Evolutionary conservation across 2,888 invertebrate genomes (phyloP), one percentile per base, ranked within the genome.

Genomic region (Sabellastarte sp.): DNA sequence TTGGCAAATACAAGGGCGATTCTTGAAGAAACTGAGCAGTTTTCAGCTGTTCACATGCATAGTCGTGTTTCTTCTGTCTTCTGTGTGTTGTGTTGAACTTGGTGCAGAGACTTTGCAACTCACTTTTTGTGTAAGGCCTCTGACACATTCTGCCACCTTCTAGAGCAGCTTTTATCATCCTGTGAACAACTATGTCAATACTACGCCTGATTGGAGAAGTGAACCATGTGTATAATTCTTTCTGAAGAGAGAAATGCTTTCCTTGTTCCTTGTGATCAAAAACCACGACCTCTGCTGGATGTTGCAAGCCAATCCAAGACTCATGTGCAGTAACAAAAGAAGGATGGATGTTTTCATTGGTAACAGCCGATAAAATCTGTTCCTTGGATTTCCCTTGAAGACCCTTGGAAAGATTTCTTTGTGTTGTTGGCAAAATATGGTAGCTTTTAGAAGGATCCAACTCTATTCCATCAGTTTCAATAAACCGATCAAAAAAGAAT

Each of bases 131-230:
- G 64, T 78, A 80, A 0, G 77, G 77, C 1, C 51, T 15, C 10
- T 41, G 10, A n/a, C n/a, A n/a, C 10, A 41, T 41, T 10, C 20
- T 41, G 10, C 20, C 41, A 15, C 41, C 41, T 10, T 41, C 10
- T 41, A 67, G 57, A 4, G 67, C 64, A 59, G 78, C 75, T 24
- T 67, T 56, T 1, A 80, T 64, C 33, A 81, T 55, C 30, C 79
- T 70, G 59, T 79, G 80, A 32, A 75, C 74, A 3, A 78, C 73
- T 29, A 80, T 65, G 62, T 80, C 79, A 29, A 78, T 73, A 64
- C 74, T 80, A 31, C 76, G 63, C n/a, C 69, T 65, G n/a, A 78
- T 66, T 4, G 82, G 82, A 32, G 73, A 73, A 29, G 79, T 77
- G 60, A 78, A 75, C 50, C 70, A 68, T 2, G 75, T 76, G 65